A percentile compares a stretch with the other conserved stretches of the same genome.
These are phyloP conservation scores for Enteromius afrohamiltoni DNA, from an alignment of 2,797 vertebrate species.

Conservation along the genomic window DNA sequence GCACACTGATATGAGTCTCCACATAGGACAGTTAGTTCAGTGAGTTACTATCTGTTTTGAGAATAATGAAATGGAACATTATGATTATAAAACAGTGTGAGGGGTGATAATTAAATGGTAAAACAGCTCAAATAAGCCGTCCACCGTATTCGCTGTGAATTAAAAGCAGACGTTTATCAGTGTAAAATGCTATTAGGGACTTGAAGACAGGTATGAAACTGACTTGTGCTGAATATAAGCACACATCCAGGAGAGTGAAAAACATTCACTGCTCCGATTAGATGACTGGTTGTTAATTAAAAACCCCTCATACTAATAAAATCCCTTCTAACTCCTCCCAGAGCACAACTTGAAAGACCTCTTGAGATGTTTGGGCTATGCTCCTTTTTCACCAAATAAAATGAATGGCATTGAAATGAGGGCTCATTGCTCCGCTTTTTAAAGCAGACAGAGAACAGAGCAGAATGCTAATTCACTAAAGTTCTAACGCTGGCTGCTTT, in stretches of 20 bases:
- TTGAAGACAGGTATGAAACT: conserved; percentile 32
- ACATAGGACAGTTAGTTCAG: conserved; percentile 22
- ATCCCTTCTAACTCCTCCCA: conserved; percentile 55
- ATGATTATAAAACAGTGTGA: conserved; percentile 27
- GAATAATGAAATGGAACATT: conserved; percentile 43
- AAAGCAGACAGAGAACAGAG: conserved; percentile 43
- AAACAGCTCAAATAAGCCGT: conserved; percentile 43
- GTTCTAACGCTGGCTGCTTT: conserved; percentile 41
- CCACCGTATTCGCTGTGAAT: conserved; percentile 16
- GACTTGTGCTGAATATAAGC: conserved; percentile 40
- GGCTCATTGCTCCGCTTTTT: conserved; percentile 53
- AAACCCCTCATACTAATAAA: conserved; percentile 63
- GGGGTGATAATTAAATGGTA: conserved; percentile 29
- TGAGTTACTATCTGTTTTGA: conserved; percentile 21
- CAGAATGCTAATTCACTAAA: conserved; percentile 62
- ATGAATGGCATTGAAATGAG: conserved; percentile 59
- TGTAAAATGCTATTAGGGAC: conserved; percentile 37
- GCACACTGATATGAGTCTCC: neutral
- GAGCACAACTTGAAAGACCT: conserved; percentile 57
- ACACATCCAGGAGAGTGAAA: conserved; percentile 35
- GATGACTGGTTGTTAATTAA: conserved; percentile 65
- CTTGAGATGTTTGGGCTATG: conserved; percentile 57
- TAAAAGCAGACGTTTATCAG: conserved; percentile 40
- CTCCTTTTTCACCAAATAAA: conserved; percentile 61
- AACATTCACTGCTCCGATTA: conserved; percentile 46